Base-by-base conservation (phyloP, 2,888 invertebrate genomes). In the Geotrupes spiniger region DNA sequence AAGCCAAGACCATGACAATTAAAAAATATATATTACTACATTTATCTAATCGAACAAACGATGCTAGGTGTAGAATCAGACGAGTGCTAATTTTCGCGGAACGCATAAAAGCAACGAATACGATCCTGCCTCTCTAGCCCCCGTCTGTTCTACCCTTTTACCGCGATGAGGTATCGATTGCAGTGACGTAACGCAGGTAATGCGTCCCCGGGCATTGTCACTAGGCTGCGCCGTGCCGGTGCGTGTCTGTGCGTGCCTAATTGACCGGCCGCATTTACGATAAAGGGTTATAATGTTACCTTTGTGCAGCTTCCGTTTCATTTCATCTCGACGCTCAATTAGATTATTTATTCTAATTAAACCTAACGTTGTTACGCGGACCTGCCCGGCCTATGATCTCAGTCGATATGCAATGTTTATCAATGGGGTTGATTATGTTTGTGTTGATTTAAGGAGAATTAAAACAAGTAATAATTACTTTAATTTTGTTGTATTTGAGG, bases 91-190 rank as follows among this genome's bases (percentile, higher is more conserved):
- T 33, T 33, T 8, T 11, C 33, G 2, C 5, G 33, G 11, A 33
- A 14, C 12, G 9, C 14, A 14, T 10, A 14, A 33, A 33, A 15
- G n/a, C 10, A 33, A 14, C n/a, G 33, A 33, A 15, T 33, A 33
- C 45, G 39, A 16, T 29, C 47, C 47, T 47, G 42, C 29, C 37
- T 41, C 33, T 27, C n/a, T n/a, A n/a, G 12, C 11, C 27, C 27
- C 26, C 41, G 12, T 27, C 40, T 53, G 48, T 42, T 51, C 63
- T 63, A 68, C 68, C 69, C 67, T 68, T 70, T 68, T 68, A 68
- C 64, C 63, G 65, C 66, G 68, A 68, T 69, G 69, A 69, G 67
- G 61, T 69, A 69, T 69, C 66, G 69, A 69, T 69, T 68, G 60
- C 57, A 58, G 57, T 66, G 65, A 65, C 65, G 65, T 62, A 63